phyloP scores from a whole-genome alignment of 1,140 invertebrate species.

The Aphis craccivora region DNA sequence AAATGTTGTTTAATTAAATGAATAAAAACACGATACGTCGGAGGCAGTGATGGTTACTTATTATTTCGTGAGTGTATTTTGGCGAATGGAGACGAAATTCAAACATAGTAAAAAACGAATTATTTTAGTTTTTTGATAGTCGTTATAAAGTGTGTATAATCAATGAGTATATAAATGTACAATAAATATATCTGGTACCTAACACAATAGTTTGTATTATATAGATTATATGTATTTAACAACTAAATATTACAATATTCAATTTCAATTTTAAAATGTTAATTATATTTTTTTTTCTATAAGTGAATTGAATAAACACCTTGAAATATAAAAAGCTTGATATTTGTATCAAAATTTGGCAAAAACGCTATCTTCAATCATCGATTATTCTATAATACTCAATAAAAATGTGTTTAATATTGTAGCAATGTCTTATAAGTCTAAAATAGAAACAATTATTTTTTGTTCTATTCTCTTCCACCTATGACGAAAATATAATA shows the following conservation, averaged over 20 bases:
- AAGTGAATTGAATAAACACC: neutral
- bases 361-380: neutral
- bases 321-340: neutral
- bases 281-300: neutral
- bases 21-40: neutral
- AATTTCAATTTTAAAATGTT: neutral
- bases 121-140: neutral
- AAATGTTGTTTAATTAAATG: neutral
- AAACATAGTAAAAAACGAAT: neutral
- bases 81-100: neutral
- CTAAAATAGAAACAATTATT: neutral
- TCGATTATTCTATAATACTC: too few relatives aligned
- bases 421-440: neutral
- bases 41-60: neutral
- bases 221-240: neutral
- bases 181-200: too few relatives aligned
- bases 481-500: neutral
- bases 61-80: neutral
- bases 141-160: neutral
- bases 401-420: neutral
- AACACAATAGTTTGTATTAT: neutral
- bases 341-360: neutral
- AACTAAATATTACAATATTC: neutral
- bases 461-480: neutral
- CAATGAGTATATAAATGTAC: neutral